A percentile compares a stretch with the other conserved stretches of the same genome.
Conservation (phyloP, 1,140 invertebrate species). For the Ruditapes philippinarum region DNA sequence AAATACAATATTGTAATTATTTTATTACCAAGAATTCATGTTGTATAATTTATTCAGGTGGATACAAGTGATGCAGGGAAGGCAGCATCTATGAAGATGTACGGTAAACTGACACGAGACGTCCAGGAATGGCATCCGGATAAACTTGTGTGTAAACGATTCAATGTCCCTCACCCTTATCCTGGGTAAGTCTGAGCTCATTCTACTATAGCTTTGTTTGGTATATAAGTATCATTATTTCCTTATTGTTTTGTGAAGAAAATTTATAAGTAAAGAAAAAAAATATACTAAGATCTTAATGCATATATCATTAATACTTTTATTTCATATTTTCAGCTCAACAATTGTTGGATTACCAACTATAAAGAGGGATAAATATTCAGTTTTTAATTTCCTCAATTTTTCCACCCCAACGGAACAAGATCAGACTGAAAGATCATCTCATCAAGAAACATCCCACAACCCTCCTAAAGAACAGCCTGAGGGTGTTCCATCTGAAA, state of each 20-base stretch:
- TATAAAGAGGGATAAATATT: constrained; percentile 90
- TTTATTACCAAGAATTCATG: too few species aligned
- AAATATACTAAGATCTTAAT: too few species aligned
- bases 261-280: too few species aligned
- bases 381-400: constrained; percentile 92
- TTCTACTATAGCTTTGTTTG: too few species aligned
- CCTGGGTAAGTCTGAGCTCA: constrained; percentile 86
- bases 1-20: too few species aligned
- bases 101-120: constrained; percentile 93
- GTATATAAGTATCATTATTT: too few species aligned
- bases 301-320: too few species aligned
- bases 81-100: constrained; percentile 94
- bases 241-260: too few species aligned
- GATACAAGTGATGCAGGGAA: constrained; percentile 84
- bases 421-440: neutral
- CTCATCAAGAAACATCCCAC: neutral
- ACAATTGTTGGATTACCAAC: constrained; percentile 82
- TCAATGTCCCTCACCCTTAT: constrained; percentile 97
- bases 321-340: constrained; percentile 82
- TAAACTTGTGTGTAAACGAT: constrained; percentile 95
- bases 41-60: constrained; percentile 69
- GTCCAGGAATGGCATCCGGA: constrained; percentile 94
- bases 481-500: neutral
- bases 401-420: constrained; percentile 65
- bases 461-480: neutral